Evolutionary conservation across 2,797 vertebrate genomes (phyloP), one percentile per base, ranked within the genome.

Genomic region (Ctenochaetus hawaiiensis): DNA sequence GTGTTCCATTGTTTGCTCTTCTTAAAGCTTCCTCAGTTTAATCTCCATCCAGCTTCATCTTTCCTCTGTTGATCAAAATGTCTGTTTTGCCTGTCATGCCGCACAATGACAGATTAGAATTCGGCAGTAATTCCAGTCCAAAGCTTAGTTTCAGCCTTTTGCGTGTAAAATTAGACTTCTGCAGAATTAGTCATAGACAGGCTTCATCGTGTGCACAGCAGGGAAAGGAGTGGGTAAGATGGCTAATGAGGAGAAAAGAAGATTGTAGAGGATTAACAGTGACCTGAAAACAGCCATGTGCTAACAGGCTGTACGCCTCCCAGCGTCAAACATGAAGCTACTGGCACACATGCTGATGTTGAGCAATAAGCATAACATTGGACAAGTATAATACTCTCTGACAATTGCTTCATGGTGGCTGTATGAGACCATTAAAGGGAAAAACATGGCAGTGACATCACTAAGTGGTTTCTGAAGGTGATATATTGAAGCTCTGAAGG

Each of bases 241-340:
- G 84, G 84, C 87, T 93, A 90, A 92, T 88, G 70, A 85, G 83
- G 64, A 86, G 89, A 82, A 93, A 93, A 93, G 90, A 80, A 93
- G 92, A 89, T 94, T 93, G 86, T 20, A 80, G 68, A 26, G 86
- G 92, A 91, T 95, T 95, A 95, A 78, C 80, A 11, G 58, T 92
- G 92, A 93, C 94, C 94, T 94, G 84, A 69, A 93, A 93, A 93
- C 74, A 81, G 81, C 81, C 86, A 66, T 91, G 78, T 77, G 83
- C 71, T 80, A 78, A 83, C 75, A 84, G 85, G 66, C 75, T 59
- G 26, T 44, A 59, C 11, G 48, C 45, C 71, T 81, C 71, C 47
- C 66, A 77, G 80, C 45, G 67, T 89, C 88, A 89, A 87, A 88
- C 81, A 44, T 84, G 72, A 84, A 77, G 74, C 60, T 79, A 41